Conservation (phyloP, 2,888 invertebrate species). For the Chymomyza fuscimana region DNA sequence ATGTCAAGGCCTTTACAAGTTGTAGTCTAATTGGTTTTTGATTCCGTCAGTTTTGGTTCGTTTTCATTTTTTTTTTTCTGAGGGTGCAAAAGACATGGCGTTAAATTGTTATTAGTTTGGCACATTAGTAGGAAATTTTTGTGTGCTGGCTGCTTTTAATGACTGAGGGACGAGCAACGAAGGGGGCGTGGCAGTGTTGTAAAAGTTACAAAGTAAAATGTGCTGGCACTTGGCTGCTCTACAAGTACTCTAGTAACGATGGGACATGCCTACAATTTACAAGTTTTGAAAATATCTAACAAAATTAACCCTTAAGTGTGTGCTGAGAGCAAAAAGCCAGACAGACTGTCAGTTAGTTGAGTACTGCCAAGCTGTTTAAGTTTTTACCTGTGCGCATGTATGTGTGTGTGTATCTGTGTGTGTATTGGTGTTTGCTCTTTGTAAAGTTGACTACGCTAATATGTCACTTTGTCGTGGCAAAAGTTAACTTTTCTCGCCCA, state of each 20-base stretch:
- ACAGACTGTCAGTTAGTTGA: background rate
- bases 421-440: constrained; percentile 34
- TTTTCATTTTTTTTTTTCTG: no score
- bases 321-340: background rate
- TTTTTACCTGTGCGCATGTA: constrained; percentile 5
- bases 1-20: background rate
- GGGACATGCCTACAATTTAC: constrained; percentile 36
- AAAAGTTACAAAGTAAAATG: background rate
- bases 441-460: constrained; percentile 71
- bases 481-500: constrained; percentile 65
- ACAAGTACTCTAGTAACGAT: background rate
- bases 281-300: constrained; percentile 49
- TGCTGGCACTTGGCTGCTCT: no score
- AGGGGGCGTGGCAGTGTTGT: background rate
- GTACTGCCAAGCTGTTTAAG: constrained; percentile 34
- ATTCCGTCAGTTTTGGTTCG: constrained; percentile 40
- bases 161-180: background rate
- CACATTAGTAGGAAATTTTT: background rate
- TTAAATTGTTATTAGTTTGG: constrained; percentile 25
- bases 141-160: background rate
- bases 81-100: constrained; percentile 21
- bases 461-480: constrained; percentile 72
- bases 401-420: background rate
- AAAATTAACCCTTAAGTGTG: constrained; percentile 68
- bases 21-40: constrained; percentile 63